Percentiles rank a stretch among this genome's conserved stretches.
phyloP scores from a whole-genome alignment of 2,797 vertebrate species.

The Hydrophis major region DNA sequence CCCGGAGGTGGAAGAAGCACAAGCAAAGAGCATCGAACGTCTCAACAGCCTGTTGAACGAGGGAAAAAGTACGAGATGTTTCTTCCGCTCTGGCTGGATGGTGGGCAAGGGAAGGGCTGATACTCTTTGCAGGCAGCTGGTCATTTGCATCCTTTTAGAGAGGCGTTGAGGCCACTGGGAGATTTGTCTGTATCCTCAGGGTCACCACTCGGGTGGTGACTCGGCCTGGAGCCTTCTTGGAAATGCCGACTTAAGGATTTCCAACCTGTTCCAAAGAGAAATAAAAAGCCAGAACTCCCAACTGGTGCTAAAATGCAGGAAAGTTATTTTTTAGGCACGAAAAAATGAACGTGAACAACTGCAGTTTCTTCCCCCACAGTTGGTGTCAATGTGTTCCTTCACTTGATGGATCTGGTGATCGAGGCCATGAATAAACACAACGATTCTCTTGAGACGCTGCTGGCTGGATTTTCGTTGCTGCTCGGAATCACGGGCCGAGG shows the following conservation, averaged over 20 bases:
- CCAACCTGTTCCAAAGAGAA: neutral
- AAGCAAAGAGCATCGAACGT: conserved; percentile 59
- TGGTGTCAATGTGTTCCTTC: neutral
- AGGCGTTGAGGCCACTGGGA: no score
- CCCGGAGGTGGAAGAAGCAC: conserved; percentile 60
- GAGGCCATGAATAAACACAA: conserved; percentile 57
- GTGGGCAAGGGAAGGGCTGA: no score
- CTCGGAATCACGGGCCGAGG: conserved; percentile 61
- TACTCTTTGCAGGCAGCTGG: no score
- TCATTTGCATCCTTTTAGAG: no score
- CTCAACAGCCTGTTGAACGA: conserved; percentile 53
- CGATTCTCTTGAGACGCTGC: conserved; percentile 53
- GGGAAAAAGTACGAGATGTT: conserved; percentile 35
- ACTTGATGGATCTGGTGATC: conserved; percentile 37
- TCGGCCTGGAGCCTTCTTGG: no score
- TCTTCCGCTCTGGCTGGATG: no score
- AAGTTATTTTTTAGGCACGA: neutral
- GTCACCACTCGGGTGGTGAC: no score
- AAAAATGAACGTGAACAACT: neutral
- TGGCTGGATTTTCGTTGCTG: conserved; percentile 60
- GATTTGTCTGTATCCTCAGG: no score
- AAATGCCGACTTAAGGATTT: no score
- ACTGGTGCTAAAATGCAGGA: neutral
- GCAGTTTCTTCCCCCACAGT: conserved; percentile 38
- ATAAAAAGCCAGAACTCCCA: neutral